Evolutionary conservation across 2,888 invertebrate species (phyloP), one percentile per base, ranked within the genome.

Genomic region (Spicauda simplicius): DNA sequence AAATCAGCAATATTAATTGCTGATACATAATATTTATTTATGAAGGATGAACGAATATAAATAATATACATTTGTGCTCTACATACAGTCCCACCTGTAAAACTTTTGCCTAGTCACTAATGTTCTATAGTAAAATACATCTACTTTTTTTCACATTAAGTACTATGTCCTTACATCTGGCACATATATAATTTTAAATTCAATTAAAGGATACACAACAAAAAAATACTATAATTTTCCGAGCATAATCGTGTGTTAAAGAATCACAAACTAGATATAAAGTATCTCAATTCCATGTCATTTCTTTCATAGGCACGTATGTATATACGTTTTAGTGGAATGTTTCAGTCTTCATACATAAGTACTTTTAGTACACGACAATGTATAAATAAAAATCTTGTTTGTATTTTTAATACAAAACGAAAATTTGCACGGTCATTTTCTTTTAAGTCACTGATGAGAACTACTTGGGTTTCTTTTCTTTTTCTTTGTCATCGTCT

Each of bases 331-430:
- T 70, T 71, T 74, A 87, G 79, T 87, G 91, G 90, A 91, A 90
- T 90, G 88, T 83, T 76, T 90, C 90, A 91, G 90, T 90, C 90
- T 88, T 86, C 18, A n/a, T 2, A 37, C 74, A 79, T 82, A 85
- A 87, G 85, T 90, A 90, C 85, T 83, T 85, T 76, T 57, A 59
- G 70, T 61, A 68, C 69, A 72, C 53, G 62, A 68, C 59, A 64
- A 57, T 16, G 41, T 69, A 57, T 64, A 59, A 65, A 60, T 66
- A 64, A 60, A 59, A 70, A 62, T 52, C 10, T 57, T 30, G 16
- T 41, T 25, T 25, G 52, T 64, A 53, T 53, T 59, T 45, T 45
- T 7, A 50, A 55, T 55, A 55, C 30, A 55, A 63, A 54, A 64
- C n/a, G 41, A 16, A 57, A 58, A 48, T 48, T 20, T 58, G 50